A percentile compares a stretch with the other conserved stretches of the same genome.
These are phyloP conservation scores for Oriolus oriolus DNA, from an alignment of 2,113 vertebrate genomes.

Conservation along the genomic window DNA sequence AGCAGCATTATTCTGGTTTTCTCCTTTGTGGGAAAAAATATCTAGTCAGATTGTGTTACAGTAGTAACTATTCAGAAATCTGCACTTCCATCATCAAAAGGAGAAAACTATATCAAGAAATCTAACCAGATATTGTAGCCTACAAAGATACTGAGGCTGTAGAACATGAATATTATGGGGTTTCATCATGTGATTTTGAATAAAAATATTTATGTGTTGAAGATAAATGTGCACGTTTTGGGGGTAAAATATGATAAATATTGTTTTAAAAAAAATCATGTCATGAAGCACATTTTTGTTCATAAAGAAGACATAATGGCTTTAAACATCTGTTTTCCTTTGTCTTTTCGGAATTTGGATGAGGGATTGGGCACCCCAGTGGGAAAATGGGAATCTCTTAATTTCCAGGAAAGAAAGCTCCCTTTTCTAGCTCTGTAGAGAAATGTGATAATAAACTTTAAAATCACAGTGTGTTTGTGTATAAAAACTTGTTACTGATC, in stretches of 20 bases:
- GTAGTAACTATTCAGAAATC: neutral
- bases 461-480: slow-evolving; percentile 8
- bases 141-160: neutral
- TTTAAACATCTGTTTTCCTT: neutral
- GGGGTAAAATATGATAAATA: neutral
- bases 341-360: neutral
- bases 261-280: neutral
- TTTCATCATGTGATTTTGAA: neutral
- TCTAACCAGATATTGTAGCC: neutral
- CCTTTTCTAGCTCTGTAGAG: neutral
- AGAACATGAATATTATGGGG: neutral
- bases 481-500: slow-evolving; percentile 29
- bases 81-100: neutral
- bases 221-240: neutral
- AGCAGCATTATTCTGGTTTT: neutral
- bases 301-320: neutral
- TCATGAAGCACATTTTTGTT: neutral
- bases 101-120: neutral
- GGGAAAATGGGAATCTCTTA: neutral
- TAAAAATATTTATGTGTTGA: neutral
- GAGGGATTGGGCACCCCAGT: neutral
- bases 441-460: slow-evolving; percentile 14
- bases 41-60: neutral
- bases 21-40: neutral
- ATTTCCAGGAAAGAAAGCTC: neutral